Evolutionary conservation across 2,113 vertebrate genomes (phyloP).

Genomic region (Pteronura brasiliensis): DNA sequence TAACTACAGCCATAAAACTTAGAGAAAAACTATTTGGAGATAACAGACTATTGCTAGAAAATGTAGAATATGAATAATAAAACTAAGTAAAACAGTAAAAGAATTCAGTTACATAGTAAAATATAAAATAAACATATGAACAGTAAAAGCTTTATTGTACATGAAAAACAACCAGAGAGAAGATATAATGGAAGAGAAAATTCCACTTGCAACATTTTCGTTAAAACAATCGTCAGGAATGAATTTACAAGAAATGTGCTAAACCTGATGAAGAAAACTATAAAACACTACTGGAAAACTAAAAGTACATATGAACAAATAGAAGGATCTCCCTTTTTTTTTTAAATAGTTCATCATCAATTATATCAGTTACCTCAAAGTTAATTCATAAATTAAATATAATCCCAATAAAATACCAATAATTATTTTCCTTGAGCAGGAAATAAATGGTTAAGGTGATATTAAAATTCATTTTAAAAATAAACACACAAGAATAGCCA

Average conservation of each 20-base stretch:
- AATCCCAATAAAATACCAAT: neutral
- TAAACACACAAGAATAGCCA: neutral
- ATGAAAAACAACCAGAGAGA: neutral
- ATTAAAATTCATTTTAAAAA: neutral
- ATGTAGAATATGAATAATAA: neutral
- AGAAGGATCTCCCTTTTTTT: neutral
- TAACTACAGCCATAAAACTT: neutral
- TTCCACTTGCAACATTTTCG: neutral
- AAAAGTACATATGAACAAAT: neutral
- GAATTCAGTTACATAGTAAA: neutral
- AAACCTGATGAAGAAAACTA: neutral
- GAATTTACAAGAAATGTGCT: neutral
- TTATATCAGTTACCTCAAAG: neutral
- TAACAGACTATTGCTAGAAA: neutral
- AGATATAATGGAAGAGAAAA: neutral
- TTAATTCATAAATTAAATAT: neutral
- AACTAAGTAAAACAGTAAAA: neutral
- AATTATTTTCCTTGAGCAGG: neutral
- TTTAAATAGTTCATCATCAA: neutral
- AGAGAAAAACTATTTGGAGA: neutral
- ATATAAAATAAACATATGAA: neutral
- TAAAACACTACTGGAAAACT: neutral
- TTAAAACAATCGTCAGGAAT: neutral
- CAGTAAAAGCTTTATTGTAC: neutral
- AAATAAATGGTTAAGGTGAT: neutral